These are phyloP conservation scores for Oscheius sp. DNA, from an alignment of 1,140 invertebrate genomes.

Conservation along the genomic window DNA sequence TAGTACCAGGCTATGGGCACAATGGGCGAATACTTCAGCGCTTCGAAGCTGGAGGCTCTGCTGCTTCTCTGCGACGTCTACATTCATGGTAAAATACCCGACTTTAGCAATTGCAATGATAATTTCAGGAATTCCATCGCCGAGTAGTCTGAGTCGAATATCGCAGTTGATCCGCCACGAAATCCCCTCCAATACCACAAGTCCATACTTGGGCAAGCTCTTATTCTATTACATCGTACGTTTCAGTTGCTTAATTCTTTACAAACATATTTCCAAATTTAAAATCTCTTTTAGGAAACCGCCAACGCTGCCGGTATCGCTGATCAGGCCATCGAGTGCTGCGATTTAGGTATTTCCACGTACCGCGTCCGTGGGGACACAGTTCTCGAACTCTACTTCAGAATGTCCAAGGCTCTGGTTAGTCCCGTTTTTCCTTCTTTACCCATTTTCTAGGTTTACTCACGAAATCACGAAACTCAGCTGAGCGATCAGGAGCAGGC, in stretches of 20 bases:
- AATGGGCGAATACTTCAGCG: background rate
- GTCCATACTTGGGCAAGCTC: background rate
- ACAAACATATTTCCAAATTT: too few species aligned
- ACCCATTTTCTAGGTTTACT: background rate
- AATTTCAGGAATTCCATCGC: background rate
- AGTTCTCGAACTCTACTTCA: constrained; percentile 28
- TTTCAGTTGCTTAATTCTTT: background rate
- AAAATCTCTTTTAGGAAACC: constrained; percentile 7
- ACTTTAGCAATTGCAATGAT: background rate
- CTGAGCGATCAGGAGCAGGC: background rate
- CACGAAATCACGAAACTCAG: background rate
- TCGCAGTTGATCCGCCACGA: background rate
- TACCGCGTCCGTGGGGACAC: background rate
- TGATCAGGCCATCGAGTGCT: constrained; percentile 10
- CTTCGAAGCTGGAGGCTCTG: background rate
- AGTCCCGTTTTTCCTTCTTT: background rate
- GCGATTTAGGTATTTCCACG: background rate
- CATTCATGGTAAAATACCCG: constrained; percentile 14
- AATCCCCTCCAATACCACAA: background rate
- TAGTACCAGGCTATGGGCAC: constrained; percentile 16
- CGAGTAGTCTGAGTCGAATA: background rate
- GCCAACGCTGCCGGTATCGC: background rate
- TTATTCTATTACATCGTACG: constrained; percentile 12
- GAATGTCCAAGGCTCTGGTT: constrained; percentile 21
- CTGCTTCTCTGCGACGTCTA: constrained; percentile 15